Percentiles rank a stretch among this genome's conserved stretches.
Evolutionary conservation across 2,113 vertebrate genomes (phyloP).

Genomic region (Oncorhynchus keta): DNA sequence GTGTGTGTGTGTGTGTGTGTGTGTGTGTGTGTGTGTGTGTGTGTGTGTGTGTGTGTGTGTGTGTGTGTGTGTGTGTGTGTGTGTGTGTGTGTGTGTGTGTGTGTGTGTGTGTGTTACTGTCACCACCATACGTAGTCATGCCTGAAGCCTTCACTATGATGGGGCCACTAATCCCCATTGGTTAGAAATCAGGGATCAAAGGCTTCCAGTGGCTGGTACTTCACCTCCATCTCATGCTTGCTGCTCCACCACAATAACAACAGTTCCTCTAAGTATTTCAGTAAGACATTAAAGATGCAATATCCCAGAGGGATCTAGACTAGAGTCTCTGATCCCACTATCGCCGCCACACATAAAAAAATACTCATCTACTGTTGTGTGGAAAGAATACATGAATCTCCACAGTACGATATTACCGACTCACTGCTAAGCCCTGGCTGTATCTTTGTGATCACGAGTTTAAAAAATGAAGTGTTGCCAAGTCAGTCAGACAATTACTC

Average conservation of each 20-base stretch:
- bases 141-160: conserved; percentile 50
- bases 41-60: neutral
- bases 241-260: conserved; percentile 21
- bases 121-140: conserved; percentile 61
- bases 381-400: conserved; percentile 16
- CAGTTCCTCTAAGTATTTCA: conserved; percentile 31
- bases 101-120: conserved; percentile 49
- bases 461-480: neutral
- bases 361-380: conserved; percentile 17
- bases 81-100: neutral
- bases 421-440: neutral
- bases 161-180: conserved; percentile 69
- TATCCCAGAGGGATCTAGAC: neutral
- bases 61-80: neutral
- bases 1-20: neutral
- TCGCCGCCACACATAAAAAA: neutral
- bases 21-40: neutral
- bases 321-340: neutral
- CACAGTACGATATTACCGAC: conserved; percentile 15
- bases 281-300: conserved; percentile 35
- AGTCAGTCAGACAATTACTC: neutral
- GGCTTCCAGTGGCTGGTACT: conserved; percentile 65
- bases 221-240: conserved; percentile 44
- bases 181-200: conserved; percentile 71
- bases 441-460: neutral